Base-by-base conservation (phyloP, 2,113 vertebrate genomes). In the Gambusia affinis region DNA sequence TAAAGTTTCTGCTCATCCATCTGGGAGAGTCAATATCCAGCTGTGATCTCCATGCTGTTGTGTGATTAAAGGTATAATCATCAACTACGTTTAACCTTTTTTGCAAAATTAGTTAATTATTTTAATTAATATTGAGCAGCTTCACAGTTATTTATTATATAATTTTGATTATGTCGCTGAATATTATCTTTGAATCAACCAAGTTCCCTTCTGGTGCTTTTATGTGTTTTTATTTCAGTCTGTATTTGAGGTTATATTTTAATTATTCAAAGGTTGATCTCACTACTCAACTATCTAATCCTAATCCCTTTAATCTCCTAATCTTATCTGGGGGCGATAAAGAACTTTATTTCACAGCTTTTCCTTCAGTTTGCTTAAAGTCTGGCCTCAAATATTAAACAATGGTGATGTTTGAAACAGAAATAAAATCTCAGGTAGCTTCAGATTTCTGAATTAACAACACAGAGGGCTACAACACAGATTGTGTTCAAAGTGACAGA, bases 251-350 rank as follows among this genome's bases (percentile, higher is more conserved):
- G 15, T 78, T 47, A 60, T 60, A 28, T 57, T 69, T 29, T 2
- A 42, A 54, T 33, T 51, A 54, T 60, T 74, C 6, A 60, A 60
- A 70, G 31, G 11, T 39, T 70, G 1, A 66, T 47, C 39, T 69
- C 54, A 63, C 5, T 67, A 67, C 37, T 76, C 1, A 66, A 65
- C 37, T 65, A 67, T 67, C 47, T 73, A 47, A 80, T 64, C 17
- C 35, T 42, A 60, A 80, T 62, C 66, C 70, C 64, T 79, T 62
- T 73, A 57, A 57, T 82, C 30, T 64, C 28, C 35, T 73, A 66
- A 78, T 28, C 60, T 47, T 47, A 27, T 63, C 17, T 70, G 31
- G 14, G 4, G 44, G 15, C 14, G 27, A 66, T 47, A 75, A 35
- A 35, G 14, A 7, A 6, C 10, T 64, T 67, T 71, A 28, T 47